Percentiles rank a stretch among this genome's conserved stretches.
Evolutionary conservation across 2,888 invertebrate species (phyloP).

Genomic region (Drosophila paranaensis): DNA sequence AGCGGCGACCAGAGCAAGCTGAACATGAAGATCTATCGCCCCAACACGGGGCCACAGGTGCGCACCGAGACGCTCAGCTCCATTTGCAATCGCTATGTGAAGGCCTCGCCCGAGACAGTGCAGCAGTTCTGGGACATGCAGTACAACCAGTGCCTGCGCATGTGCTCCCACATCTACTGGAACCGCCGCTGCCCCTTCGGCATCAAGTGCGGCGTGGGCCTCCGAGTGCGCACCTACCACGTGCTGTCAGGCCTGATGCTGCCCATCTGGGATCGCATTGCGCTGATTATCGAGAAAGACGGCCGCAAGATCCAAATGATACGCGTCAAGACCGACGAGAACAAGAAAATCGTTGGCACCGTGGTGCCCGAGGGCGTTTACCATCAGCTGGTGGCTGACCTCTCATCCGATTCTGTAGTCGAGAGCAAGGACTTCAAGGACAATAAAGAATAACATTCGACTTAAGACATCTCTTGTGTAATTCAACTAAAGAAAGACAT

Average conservation of each 20-base stretch:
- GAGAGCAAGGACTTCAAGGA: conserved; percentile 25
- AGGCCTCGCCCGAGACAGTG: conserved; percentile 90
- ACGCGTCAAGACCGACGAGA: conserved; percentile 93
- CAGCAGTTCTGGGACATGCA: conserved; percentile 95
- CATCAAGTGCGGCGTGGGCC: conserved; percentile 95
- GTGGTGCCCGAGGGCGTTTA: conserved; percentile 95
- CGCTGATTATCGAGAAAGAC: conserved; percentile 92
- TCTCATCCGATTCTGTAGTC: conserved; percentile 91
- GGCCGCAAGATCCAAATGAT: conserved; percentile 98
- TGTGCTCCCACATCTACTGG: conserved; percentile 97
- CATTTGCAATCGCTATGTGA: conserved; percentile 95
- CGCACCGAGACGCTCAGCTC: conserved; percentile 94
- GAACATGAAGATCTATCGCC: conserved; percentile 89
- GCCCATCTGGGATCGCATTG: conserved; percentile 98
- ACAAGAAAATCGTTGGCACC: conserved; percentile 96
- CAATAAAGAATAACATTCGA: not conserved
- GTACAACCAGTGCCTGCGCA: conserved; percentile 92
- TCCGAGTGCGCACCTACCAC: conserved; percentile 95
- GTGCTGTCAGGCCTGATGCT: conserved; percentile 97
- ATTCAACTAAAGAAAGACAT: not conserved
- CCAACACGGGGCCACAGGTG: conserved; percentile 96
- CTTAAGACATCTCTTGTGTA: not conserved
- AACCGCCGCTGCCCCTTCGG: conserved; percentile 92
- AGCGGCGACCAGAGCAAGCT: conserved; percentile 86
- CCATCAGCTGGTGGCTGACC: conserved; percentile 90